Evolutionary conservation across 2,888 invertebrate genomes (phyloP).

Genomic region (Tenthredo mesomela): DNA sequence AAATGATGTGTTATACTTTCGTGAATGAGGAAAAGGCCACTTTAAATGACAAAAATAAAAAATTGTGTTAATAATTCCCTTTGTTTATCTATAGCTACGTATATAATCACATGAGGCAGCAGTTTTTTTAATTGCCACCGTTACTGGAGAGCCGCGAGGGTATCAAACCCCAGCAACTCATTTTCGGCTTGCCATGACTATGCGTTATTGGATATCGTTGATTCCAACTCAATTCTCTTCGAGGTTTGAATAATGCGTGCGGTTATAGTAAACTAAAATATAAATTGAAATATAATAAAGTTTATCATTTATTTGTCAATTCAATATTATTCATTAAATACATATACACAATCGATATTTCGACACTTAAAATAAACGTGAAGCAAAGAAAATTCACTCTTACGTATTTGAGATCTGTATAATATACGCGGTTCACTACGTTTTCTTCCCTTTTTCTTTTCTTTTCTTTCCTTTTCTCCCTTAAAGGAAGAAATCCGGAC

Average conservation of each 20-base stretch:
- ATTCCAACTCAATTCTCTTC: background rate
- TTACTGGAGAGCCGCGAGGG: background rate
- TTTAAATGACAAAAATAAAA: background rate
- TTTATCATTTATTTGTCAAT: background rate
- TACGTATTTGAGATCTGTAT: background rate
- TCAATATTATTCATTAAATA: background rate
- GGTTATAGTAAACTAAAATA: background rate
- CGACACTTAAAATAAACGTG: background rate
- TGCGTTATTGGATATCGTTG: conserved; percentile 34
- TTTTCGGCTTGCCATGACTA: background rate
- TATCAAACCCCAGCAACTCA: background rate
- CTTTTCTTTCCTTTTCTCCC: too few species aligned
- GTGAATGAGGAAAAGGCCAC: background rate
- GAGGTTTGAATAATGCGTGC: background rate
- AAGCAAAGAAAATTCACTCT: background rate
- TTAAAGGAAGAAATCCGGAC: background rate
- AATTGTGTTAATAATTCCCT: background rate
- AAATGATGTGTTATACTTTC: background rate
- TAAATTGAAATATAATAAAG: background rate
- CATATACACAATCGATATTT: background rate
- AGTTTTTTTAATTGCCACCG: conserved; percentile 17
- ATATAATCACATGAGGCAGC: conserved; percentile 35
- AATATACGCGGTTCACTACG: background rate
- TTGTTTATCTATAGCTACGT: background rate
- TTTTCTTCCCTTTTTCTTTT: background rate